Evolutionary conservation across 2,797 vertebrate species (phyloP), one percentile per base, ranked within the genome.

Genomic region (Oryzias sinensis): DNA sequence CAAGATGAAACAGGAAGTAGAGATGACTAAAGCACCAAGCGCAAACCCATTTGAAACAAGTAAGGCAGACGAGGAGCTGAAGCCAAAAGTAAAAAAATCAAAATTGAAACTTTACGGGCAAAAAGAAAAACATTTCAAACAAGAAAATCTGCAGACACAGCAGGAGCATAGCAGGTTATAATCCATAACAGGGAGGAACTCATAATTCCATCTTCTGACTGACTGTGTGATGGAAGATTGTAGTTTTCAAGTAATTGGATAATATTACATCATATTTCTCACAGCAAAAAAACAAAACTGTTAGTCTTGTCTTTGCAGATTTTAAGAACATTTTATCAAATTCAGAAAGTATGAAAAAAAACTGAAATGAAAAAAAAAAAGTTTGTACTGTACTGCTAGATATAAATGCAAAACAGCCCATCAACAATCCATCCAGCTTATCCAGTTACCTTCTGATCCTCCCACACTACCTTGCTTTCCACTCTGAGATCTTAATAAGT

Each of bases 351-450:
- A 13, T 37, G 9, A 37, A 37, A 11, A 3, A 13, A 33, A 33
- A 33, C 20, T 22, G 20, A 22, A 22, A 22, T 22, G 20, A 33
- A 33, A 33, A 11, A 33, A 33, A 33, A 33, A 33, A 33, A 9
- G 3, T 11, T 1, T 9, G 8, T 9, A 33, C 33, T 9, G 33
- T 33, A 56, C 29, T 63, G 52, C 72, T 41, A 59, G 9, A 44
- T n/a, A 52, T 37, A 58, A 66, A 63, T 55, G 40, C 9, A 43
- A 72, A 75, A 67, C 43, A 68, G 55, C 43, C 22, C 51, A 59
- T 24, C 58, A 56, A 68, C n/a, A 53, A 27, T 18, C 18, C 42
- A 47, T 44, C 37, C 59, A 52, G n/a, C 25, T 52, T 11, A 43
- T 40, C 41, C 33, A 20, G 56, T 66, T 52, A 43, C 59, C 49